Conservation (phyloP, 2,113 vertebrate genomes). For the Dermatemys mawii region DNA sequence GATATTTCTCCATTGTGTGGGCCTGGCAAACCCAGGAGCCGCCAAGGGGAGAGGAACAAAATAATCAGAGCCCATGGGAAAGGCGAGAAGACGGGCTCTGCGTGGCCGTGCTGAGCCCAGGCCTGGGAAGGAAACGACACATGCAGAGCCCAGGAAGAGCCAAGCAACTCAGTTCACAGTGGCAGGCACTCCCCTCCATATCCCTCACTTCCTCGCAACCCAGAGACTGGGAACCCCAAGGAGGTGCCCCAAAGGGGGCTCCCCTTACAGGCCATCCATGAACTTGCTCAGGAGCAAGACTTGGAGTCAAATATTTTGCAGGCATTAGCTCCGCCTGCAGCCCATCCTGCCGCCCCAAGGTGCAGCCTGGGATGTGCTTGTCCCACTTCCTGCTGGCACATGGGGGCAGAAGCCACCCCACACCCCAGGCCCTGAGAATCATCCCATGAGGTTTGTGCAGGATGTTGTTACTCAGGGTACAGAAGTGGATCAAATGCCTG, state of each 20-base stretch:
- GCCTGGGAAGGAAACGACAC: neutral
- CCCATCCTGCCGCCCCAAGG: no score
- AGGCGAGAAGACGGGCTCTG: neutral
- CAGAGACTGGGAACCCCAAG: no score
- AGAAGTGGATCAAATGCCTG: neutral
- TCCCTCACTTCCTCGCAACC: neutral
- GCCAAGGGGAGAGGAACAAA: neutral
- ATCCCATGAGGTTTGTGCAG: neutral
- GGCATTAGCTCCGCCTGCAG: neutral
- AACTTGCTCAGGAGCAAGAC: no score
- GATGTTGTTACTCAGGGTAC: neutral
- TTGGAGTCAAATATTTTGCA: neutral
- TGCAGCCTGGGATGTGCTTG: neutral
- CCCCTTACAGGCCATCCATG: no score
- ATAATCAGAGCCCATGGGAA: neutral
- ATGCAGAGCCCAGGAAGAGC: neutral
- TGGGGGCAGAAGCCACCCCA: neutral
- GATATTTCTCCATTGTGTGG: neutral
- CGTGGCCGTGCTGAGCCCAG: neutral
- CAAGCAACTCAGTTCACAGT: neutral
- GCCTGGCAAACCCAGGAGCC: neutral
- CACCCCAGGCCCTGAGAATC: neutral
- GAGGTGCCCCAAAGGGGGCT: no score
- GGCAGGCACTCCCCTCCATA: neutral
- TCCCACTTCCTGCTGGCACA: neutral